phyloP scores from a whole-genome alignment of 2,888 invertebrate species.

The Stratiomys singularior region DNA sequence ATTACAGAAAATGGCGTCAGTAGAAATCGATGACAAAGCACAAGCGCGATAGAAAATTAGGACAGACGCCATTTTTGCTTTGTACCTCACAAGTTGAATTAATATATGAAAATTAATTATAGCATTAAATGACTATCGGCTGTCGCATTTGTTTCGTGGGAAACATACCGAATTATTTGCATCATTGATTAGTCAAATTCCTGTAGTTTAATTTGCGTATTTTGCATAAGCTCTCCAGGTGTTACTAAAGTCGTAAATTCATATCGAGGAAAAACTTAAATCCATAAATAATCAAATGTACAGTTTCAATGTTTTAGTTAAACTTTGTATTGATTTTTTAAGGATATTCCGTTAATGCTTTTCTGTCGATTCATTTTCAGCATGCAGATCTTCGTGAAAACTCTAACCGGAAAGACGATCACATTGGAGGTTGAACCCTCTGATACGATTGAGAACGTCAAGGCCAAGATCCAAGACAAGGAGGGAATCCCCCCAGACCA shows the following conservation, averaged over 20 bases:
- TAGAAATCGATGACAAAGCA: slow-evolving; percentile 14
- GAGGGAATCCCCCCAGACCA: slow-evolving; percentile 60
- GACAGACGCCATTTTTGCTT: neutral
- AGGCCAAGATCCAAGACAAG: slow-evolving; percentile 58
- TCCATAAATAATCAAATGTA: too few species aligned
- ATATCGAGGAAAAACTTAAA: too few species aligned
- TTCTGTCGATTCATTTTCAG: neutral
- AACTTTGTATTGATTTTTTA: neutral
- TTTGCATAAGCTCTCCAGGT: too few species aligned
- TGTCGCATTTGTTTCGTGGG: too few species aligned
- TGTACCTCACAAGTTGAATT: too few species aligned
- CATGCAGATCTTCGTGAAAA: slow-evolving; percentile 56
- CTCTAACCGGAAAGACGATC: slow-evolving; percentile 59
- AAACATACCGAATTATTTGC: too few species aligned
- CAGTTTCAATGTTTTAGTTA: too few species aligned
- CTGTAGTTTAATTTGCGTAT: too few species aligned
- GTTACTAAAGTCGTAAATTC: too few species aligned
- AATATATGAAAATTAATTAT: too few species aligned
- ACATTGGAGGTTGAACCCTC: slow-evolving; percentile 59
- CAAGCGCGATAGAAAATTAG: neutral
- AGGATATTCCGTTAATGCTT: neutral
- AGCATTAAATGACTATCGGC: too few species aligned
- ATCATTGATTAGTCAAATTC: too few species aligned
- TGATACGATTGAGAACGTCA: slow-evolving; percentile 59
- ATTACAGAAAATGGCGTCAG: neutral